A percentile compares a stretch with the other conserved stretches of the same genome.
Evolutionary conservation across 2,113 vertebrate species (phyloP).

Genomic region (Gulo gulo): DNA sequence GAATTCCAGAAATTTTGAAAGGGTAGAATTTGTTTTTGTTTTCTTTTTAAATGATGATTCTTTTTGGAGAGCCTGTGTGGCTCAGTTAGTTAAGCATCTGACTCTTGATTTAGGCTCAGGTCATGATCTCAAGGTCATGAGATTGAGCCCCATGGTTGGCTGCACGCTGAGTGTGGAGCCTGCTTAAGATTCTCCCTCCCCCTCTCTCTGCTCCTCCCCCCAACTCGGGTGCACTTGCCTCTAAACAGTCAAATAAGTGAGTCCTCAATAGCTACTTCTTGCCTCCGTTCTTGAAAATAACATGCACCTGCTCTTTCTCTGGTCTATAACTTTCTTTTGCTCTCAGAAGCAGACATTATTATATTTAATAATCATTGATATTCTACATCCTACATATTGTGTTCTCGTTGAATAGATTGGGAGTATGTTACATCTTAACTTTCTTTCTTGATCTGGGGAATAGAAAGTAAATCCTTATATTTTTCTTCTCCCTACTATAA

Average conservation of each 20-base stretch:
- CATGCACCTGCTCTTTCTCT: accelerated
- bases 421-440: neutral
- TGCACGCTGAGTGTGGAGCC: neutral
- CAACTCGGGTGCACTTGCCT: neutral
- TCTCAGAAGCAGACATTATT: neutral
- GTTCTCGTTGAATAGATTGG: neutral
- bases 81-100: neutral
- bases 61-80: neutral
- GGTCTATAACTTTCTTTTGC: neutral
- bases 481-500: neutral
- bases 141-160: neutral
- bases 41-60: neutral
- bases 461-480: neutral
- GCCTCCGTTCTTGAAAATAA: neutral
- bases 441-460: neutral
- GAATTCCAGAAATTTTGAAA: neutral
- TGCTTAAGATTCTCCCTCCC: neutral
- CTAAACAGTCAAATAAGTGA: neutral
- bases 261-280: neutral
- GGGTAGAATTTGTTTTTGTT: neutral
- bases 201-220: neutral
- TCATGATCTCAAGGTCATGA: neutral
- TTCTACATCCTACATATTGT: neutral
- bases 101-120: neutral
- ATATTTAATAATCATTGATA: neutral